These are phyloP conservation scores for Stramonita haemastoma DNA, from an alignment of 2,888 invertebrate species.

Conservation along the genomic window DNA sequence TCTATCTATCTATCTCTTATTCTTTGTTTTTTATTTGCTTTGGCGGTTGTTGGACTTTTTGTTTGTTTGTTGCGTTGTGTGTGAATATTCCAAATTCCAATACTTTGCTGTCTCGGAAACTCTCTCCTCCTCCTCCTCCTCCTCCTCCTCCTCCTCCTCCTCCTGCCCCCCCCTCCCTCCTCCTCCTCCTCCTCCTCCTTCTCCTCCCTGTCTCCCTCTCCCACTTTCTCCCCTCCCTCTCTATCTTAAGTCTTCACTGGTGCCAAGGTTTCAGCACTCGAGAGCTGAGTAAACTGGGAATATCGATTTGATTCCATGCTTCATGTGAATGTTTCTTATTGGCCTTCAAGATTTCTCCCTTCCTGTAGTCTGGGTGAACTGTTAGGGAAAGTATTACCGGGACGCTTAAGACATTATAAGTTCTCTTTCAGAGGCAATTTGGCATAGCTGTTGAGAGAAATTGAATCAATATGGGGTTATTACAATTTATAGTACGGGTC, in stretches of 20 bases:
- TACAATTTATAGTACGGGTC: too few species aligned
- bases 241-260: not conserved
- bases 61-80: too few species aligned
- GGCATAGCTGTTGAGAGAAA: too few species aligned
- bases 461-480: too few species aligned
- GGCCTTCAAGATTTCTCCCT: not conserved
- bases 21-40: not conserved
- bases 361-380: too few species aligned
- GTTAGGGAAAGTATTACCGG: too few species aligned
- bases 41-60: too few species aligned
- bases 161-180: not conserved
- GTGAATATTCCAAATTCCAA: too few species aligned
- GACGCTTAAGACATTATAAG: too few species aligned
- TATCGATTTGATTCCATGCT: constrained; percentile 6
- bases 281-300: not conserved
- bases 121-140: not conserved
- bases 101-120: too few species aligned
- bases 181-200: not conserved
- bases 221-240: not conserved
- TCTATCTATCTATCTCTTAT: not conserved
- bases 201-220: not conserved
- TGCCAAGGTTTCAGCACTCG: not conserved
- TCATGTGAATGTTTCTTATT: not conserved
- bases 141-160: too few species aligned
- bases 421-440: too few species aligned